Percentiles rank a stretch among this genome's conserved stretches.
Evolutionary conservation across 2,888 invertebrate genomes (phyloP).

Genomic region (Physocephala rufipes): DNA sequence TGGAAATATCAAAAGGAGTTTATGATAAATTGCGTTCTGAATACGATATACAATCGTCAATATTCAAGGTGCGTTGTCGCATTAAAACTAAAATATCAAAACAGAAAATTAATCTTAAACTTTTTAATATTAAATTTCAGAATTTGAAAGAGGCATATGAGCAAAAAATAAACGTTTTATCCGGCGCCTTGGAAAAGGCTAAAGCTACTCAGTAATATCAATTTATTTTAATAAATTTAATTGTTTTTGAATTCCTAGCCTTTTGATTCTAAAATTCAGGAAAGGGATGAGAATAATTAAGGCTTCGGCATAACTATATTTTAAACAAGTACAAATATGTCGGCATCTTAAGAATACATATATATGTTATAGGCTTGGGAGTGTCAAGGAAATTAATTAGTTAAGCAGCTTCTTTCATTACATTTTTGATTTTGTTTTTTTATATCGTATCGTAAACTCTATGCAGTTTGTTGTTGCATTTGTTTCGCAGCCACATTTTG

Average conservation of each 20-base stretch:
- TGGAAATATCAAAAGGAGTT: constrained; percentile 76
- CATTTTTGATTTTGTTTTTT: constrained; percentile 31
- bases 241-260: too few species aligned
- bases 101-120: too few species aligned
- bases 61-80: constrained; percentile 71
- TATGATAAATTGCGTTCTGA: constrained; percentile 81
- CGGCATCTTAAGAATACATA: too few species aligned
- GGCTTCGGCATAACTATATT: too few species aligned
- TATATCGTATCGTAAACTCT: constrained; percentile 17
- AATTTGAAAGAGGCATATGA: constrained; percentile 75
- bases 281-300: too few species aligned
- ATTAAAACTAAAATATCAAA: background rate
- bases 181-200: constrained; percentile 53
- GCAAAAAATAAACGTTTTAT: constrained; percentile 68
- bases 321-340: too few species aligned
- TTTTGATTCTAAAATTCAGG: too few species aligned
- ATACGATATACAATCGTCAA: constrained; percentile 78
- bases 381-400: too few species aligned
- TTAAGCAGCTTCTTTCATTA: constrained; percentile 6
- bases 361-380: too few species aligned
- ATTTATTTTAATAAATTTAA: too few species aligned
- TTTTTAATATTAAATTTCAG: constrained; percentile 59
- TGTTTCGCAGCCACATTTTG: constrained; percentile 55
- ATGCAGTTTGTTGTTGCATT: constrained; percentile 53
- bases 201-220: constrained; percentile 47